phyloP scores from a whole-genome alignment of 2,113 vertebrate species.

The Pristiophorus japonicus region DNA sequence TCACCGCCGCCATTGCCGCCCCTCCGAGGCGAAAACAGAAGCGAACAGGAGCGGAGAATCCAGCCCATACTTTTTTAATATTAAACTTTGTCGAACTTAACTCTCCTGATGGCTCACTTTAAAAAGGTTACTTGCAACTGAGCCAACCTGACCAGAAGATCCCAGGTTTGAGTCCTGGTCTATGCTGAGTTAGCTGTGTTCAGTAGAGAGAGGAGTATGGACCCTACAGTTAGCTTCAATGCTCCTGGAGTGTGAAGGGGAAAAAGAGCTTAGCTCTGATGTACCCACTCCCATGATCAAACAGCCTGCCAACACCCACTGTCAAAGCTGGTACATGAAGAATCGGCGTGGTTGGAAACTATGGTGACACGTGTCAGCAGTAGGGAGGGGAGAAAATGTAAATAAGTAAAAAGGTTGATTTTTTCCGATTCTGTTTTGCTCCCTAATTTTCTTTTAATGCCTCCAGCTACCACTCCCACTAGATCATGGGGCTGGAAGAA shows the following conservation, averaged over 20 bases:
- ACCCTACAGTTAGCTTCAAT: background rate
- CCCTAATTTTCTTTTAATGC: background rate
- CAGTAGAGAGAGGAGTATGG: background rate
- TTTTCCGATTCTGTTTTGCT: background rate
- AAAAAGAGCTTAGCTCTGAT: background rate
- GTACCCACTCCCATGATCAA: background rate
- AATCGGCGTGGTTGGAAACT: background rate
- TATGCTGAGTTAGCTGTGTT: background rate
- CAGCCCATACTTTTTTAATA: too few species aligned
- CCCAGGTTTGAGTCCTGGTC: background rate
- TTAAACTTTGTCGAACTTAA: background rate
- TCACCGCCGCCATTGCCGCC: too few species aligned
- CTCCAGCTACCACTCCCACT: background rate
- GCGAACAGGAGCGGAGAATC: too few species aligned
- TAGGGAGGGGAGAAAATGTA: background rate
- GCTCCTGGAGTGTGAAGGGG: background rate
- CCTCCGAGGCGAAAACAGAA: too few species aligned
- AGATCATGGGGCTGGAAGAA: background rate
- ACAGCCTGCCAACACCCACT: background rate
- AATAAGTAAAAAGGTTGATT: background rate
- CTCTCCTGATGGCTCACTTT: background rate
- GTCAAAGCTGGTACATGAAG: background rate
- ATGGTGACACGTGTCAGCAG: background rate
- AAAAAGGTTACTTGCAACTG: background rate
- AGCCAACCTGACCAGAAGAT: background rate